Evolutionary conservation across 2,888 invertebrate genomes (phyloP), one percentile per base, ranked within the genome.

Genomic region (Callyntrura guangdongensis): DNA sequence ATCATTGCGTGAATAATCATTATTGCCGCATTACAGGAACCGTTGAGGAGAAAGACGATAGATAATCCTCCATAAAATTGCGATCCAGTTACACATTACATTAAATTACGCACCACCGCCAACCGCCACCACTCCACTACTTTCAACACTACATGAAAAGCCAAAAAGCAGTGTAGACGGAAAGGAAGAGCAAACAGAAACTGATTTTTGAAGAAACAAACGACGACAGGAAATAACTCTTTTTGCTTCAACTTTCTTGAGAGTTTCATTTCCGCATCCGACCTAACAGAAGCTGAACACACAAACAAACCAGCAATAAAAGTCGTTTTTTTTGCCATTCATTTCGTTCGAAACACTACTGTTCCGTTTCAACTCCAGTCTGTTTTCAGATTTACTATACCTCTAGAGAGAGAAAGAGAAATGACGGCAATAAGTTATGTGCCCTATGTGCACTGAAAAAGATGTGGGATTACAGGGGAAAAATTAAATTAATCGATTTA

Each of bases 401-500:
- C 5, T 47, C 17, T 45, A n/a, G 69, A 22, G 36, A 45, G 45
- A 45, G 69, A 69, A 77, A 77, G 77, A 77, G 45, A 36, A 74
- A 79, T 79, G 79, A 27, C 12, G 36, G 79, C 25, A 56, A 59
- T 79, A 79, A 79, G 56, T 79, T 79, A 79, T 59, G 36, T 11
- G n/a, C 17, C 56, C 4, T 59, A 27, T 59, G 59, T 59, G 59
- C 56, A 36, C 79, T 79, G 56, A 20, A 20, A 84, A 59, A 61
- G 83, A 74, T 20, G 6, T 6, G 45, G 89, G 89, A 89, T 89
- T 85, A 85, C 20, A 27, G 47, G 77, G 89, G 85, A 79, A 84
- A 89, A 89, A 89, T 64, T 84, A 89, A 89, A 89, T 89, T 79
- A 85, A 89, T 89, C 85, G 89, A 74, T 84, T 77, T 56, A 36